Percentiles rank a stretch among this genome's conserved stretches.
phyloP scores from a whole-genome alignment of 1,140 invertebrate species.

The Trichonephila clavata region DNA sequence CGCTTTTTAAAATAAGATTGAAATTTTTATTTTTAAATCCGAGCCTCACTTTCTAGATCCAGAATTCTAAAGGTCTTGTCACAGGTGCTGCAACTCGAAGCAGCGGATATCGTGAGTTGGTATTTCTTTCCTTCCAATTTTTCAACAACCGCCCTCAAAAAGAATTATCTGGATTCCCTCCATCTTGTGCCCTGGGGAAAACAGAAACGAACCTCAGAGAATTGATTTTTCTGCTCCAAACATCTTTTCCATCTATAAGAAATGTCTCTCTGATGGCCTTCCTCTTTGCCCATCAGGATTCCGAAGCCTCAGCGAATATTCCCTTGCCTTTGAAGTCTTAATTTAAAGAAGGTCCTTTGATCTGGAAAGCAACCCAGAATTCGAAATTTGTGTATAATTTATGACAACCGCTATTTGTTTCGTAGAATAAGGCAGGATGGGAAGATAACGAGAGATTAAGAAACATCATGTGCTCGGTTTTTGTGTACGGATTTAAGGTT shows the following conservation, averaged over 20 bases:
- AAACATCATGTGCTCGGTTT: background rate
- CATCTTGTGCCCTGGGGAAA: background rate
- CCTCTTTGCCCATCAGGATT: background rate
- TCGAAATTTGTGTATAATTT: background rate
- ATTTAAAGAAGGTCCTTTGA: background rate
- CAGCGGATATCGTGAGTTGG: constrained; percentile 6
- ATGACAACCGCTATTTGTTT: background rate
- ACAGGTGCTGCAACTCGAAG: background rate
- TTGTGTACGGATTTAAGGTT: too few species aligned
- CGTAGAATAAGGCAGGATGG: background rate
- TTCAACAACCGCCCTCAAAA: constrained; percentile 22
- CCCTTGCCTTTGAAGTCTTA: constrained; percentile 1
- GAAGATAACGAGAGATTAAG: background rate
- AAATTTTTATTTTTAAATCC: background rate
- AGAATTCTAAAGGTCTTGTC: background rate
- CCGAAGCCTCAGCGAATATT: background rate
- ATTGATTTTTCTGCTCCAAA: constrained; percentile 9
- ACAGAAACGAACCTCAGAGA: constrained; percentile 27
- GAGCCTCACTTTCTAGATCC: background rate
- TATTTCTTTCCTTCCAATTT: background rate
- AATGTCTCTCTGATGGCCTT: constrained; percentile 7
- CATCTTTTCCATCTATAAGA: constrained; percentile 18
- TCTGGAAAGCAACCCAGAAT: background rate
- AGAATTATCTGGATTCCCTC: constrained; percentile 1
- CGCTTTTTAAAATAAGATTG: background rate